Evolutionary conservation across 2,113 vertebrate species (phyloP).

Genomic region (Pseudolaguvia tuberculata): DNA sequence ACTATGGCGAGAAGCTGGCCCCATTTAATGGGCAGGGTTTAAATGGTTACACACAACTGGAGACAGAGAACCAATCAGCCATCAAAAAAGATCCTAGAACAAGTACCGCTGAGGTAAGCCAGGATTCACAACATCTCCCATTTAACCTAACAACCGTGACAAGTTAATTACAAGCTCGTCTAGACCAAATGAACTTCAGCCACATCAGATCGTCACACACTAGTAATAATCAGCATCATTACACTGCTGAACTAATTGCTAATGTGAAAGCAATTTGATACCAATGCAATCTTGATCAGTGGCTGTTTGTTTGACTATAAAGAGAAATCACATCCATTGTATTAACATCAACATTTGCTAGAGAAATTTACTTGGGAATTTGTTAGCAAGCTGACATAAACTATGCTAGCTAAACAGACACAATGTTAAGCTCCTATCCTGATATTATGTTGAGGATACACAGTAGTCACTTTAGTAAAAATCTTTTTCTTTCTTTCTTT

Average conservation of each 20-base stretch:
- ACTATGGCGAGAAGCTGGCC: slow-evolving; percentile 58
- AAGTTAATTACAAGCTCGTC: not conserved
- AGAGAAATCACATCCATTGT: slow-evolving; percentile 10
- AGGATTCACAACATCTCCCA: not conserved
- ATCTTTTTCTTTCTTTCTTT: not conserved
- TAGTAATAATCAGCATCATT: not conserved
- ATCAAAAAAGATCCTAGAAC: slow-evolving; percentile 49
- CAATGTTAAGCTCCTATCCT: not conserved
- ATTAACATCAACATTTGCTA: slow-evolving; percentile 21
- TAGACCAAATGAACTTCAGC: not conserved
- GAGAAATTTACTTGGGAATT: not conserved
- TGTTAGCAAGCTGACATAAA: slow-evolving; percentile 7
- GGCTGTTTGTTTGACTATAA: slow-evolving; percentile 14
- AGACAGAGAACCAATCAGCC: slow-evolving; percentile 40
- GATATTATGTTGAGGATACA: not conserved
- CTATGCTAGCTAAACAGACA: not conserved
- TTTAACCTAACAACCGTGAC: too few species aligned
- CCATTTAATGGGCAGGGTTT: slow-evolving; percentile 62
- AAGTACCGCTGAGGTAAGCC: slow-evolving; percentile 55
- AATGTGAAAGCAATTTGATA: not conserved
- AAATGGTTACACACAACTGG: slow-evolving; percentile 57
- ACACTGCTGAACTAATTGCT: slow-evolving; percentile 5
- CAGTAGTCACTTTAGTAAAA: not conserved
- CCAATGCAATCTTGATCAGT: slow-evolving; percentile 22
- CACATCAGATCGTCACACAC: not conserved